A percentile compares a stretch with the other conserved stretches of the same genome.
Conservation (phyloP, 2,113 vertebrate species). For the Myanophis thanlyinensis region DNA sequence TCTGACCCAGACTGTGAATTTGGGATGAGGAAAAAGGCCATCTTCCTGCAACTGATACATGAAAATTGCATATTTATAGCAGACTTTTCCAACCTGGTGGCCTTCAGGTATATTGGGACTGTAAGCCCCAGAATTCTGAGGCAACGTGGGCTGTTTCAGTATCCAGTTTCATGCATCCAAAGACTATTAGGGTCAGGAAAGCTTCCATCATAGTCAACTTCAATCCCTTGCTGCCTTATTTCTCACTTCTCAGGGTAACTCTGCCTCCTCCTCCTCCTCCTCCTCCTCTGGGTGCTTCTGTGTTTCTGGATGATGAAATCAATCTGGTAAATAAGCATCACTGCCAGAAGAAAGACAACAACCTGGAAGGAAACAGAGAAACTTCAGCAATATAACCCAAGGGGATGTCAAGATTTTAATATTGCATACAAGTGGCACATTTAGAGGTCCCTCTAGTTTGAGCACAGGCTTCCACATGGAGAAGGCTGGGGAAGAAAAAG, state of each 20-base stretch:
- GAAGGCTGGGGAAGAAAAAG: neutral
- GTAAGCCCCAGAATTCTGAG: neutral
- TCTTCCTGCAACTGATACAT: neutral
- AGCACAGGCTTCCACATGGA: neutral
- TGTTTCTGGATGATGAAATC: constrained; percentile 35
- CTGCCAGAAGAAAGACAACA: constrained; percentile 55
- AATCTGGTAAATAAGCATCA: constrained; percentile 55
- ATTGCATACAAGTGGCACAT: neutral
- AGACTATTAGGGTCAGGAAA: neutral
- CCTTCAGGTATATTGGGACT: neutral
- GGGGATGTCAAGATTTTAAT: neutral
- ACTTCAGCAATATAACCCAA: neutral
- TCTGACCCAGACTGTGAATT: neutral
- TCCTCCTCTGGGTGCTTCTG: neutral
- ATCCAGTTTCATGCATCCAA: neutral
- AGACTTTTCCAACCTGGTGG: neutral
- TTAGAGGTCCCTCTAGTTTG: neutral
- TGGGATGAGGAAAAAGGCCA: neutral
- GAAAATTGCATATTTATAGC: neutral
- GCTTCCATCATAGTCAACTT: neutral
- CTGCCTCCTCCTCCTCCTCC: neutral
- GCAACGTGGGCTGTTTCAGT: neutral
- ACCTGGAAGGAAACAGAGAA: constrained; percentile 46
- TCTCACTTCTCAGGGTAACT: neutral
- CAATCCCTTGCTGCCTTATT: neutral